phyloP scores from a whole-genome alignment of 2,888 invertebrate species.

The Eupeodes luniger region DNA sequence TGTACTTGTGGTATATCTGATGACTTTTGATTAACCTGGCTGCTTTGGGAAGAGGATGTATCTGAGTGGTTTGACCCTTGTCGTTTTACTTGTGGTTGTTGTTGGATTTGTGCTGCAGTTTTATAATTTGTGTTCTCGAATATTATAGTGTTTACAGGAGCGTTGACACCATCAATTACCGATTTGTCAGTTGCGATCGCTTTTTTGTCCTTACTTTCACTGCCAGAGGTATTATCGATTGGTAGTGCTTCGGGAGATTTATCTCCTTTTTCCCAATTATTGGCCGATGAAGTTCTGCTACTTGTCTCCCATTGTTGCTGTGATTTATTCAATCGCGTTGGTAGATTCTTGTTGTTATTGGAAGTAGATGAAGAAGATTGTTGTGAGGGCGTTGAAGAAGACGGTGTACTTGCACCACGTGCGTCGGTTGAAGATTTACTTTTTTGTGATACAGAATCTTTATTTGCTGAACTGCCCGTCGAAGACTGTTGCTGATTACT shows the following conservation, averaged over 20 bases:
- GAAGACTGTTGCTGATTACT: slow-evolving; percentile 80
- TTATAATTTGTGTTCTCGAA: slow-evolving; percentile 97
- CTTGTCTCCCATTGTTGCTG: slow-evolving; percentile 70
- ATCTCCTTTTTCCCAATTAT: slow-evolving; percentile 65
- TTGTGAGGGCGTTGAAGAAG: slow-evolving; percentile 43
- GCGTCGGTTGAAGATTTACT: slow-evolving; percentile 75
- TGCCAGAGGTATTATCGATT: slow-evolving; percentile 64
- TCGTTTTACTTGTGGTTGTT: slow-evolving; percentile 84
- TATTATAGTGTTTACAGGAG: slow-evolving; percentile 94
- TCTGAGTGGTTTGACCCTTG: slow-evolving; percentile 82
- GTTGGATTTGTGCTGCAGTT: slow-evolving; percentile 85
- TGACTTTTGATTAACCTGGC: slow-evolving; percentile 58
- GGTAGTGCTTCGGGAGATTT: slow-evolving; percentile 50
- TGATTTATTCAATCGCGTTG: slow-evolving; percentile 49
- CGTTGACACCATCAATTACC: slow-evolving; percentile 88
- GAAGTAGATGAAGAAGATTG: slow-evolving; percentile 66
- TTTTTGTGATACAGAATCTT: slow-evolving; percentile 77
- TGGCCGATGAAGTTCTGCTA: slow-evolving; percentile 51
- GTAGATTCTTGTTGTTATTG: slow-evolving; percentile 63
- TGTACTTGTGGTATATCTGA: slow-evolving; percentile 63
- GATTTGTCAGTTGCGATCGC: slow-evolving; percentile 58
- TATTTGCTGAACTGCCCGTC: slow-evolving; percentile 83
- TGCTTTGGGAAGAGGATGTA: slow-evolving; percentile 51
- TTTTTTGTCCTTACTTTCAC: slow-evolving; percentile 65
- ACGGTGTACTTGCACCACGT: slow-evolving; percentile 48